Evolutionary conservation across 2,797 vertebrate species (phyloP).

Genomic region (Nannoperca obscura): DNA sequence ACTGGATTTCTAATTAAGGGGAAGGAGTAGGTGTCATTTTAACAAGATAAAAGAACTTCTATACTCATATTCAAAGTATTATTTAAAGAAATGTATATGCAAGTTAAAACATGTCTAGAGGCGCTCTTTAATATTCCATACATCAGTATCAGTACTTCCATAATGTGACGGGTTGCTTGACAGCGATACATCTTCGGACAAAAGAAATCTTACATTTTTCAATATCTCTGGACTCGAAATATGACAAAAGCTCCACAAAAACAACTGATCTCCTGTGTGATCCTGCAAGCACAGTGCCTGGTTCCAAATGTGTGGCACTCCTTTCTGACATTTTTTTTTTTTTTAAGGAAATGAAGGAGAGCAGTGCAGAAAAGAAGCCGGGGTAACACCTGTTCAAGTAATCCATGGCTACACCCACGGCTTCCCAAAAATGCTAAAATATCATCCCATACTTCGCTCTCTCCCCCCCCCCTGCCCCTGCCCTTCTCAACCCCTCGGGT

Average conservation of each 20-base stretch:
- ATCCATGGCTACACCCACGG: slow-evolving; percentile 58
- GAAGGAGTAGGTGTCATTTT: too few relatives aligned
- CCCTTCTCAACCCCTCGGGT: slow-evolving; percentile 32
- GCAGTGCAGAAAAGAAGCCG: slow-evolving; percentile 16
- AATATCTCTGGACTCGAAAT: not conserved
- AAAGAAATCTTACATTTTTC: too few relatives aligned
- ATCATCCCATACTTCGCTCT: slow-evolving; percentile 57
- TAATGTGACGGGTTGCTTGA: not conserved
- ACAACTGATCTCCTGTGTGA: not conserved
- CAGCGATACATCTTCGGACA: too few relatives aligned
- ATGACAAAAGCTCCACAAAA: too few relatives aligned
- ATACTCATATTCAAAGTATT: too few relatives aligned
- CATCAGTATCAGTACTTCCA: not conserved
- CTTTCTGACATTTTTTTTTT: slow-evolving; percentile 11
- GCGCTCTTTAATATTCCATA: not conserved
- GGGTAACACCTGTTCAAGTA: slow-evolving; percentile 70
- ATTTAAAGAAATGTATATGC: too few relatives aligned
- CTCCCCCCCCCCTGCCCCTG: slow-evolving; percentile 18
- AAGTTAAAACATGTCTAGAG: too few relatives aligned
- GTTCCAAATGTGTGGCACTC: not conserved
- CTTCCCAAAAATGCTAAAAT: slow-evolving; percentile 68
- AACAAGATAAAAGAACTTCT: too few relatives aligned
- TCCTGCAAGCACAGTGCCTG: not conserved
- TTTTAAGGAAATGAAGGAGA: slow-evolving; percentile 17
- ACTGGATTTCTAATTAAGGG: too few relatives aligned